Evolutionary conservation across 2,888 invertebrate species (phyloP).

Genomic region (Trichopria drosophilae): DNA sequence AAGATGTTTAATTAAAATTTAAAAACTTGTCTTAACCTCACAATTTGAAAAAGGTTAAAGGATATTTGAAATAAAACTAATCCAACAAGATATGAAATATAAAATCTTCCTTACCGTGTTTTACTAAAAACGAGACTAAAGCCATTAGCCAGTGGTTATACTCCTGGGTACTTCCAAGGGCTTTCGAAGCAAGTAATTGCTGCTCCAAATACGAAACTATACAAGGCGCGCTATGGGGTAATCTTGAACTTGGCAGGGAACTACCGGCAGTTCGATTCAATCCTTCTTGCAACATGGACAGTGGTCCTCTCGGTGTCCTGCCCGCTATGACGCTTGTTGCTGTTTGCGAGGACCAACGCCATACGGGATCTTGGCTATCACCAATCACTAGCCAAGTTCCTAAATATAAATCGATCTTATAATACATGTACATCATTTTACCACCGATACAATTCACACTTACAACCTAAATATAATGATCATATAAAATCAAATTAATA

Average conservation of each 20-base stretch:
- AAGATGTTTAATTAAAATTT: neutral
- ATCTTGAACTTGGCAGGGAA: conserved; percentile 44
- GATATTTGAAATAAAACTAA: no score
- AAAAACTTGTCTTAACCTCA: no score
- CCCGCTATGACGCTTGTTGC: conserved; percentile 40
- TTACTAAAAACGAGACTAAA: conserved; percentile 62
- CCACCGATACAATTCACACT: neutral
- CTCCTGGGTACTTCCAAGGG: conserved; percentile 72
- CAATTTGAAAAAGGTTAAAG: no score
- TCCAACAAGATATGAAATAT: no score
- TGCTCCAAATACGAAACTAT: conserved; percentile 65
- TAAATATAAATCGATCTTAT: conserved; percentile 27
- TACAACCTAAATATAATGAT: conserved; percentile 25
- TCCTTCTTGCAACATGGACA: conserved; percentile 55
- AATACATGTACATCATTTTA: conserved; percentile 1
- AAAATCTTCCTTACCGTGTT: conserved; percentile 54
- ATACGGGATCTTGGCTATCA: conserved; percentile 59
- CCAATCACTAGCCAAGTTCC: conserved; percentile 61
- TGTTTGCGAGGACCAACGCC: conserved; percentile 57
- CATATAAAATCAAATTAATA: neutral
- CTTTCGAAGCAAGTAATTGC: conserved; percentile 72
- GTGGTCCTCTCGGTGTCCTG: conserved; percentile 51
- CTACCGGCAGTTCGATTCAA: conserved; percentile 51
- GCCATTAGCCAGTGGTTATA: conserved; percentile 76
- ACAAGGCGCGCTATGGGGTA: conserved; percentile 51